A percentile compares a stretch with the other conserved stretches of the same genome.
phyloP scores from a whole-genome alignment of 2,113 vertebrate genomes.

The Pampusana beccarii region DNA sequence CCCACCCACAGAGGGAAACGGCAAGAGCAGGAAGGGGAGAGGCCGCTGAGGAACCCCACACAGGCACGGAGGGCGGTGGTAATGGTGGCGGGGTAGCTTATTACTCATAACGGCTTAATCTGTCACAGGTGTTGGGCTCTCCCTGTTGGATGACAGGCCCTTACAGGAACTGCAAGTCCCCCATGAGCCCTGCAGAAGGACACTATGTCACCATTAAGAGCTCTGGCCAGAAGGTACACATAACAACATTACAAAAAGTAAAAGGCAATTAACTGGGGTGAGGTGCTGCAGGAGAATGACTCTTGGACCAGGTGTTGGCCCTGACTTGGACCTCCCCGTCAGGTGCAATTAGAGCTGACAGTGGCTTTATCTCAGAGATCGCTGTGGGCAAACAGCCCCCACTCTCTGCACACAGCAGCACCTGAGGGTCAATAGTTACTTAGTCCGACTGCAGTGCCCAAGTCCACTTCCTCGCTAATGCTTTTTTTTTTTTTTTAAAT shows the following conservation, averaged over 20 bases:
- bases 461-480: neutral
- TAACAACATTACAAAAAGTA: neutral
- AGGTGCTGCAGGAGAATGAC: accelerated
- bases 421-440: neutral
- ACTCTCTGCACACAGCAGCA: neutral
- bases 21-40: accelerated
- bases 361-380: neutral
- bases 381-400: neutral
- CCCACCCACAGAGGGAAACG: accelerated
- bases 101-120: accelerated
- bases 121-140: accelerated
- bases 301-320: accelerated
- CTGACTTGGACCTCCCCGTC: neutral
- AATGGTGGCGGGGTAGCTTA: too few species aligned
- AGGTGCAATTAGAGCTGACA: neutral
- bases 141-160: accelerated
- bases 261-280: neutral
- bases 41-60: neutral
- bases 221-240: accelerated
- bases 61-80: accelerated
- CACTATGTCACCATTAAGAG: too few species aligned
- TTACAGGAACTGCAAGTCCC: accelerated
- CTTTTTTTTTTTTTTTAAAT: neutral
- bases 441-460: accelerated
- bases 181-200: neutral